Evolutionary conservation across 2,888 invertebrate species (phyloP), one percentile per base, ranked within the genome.

Genomic region (Cinara cedri): DNA sequence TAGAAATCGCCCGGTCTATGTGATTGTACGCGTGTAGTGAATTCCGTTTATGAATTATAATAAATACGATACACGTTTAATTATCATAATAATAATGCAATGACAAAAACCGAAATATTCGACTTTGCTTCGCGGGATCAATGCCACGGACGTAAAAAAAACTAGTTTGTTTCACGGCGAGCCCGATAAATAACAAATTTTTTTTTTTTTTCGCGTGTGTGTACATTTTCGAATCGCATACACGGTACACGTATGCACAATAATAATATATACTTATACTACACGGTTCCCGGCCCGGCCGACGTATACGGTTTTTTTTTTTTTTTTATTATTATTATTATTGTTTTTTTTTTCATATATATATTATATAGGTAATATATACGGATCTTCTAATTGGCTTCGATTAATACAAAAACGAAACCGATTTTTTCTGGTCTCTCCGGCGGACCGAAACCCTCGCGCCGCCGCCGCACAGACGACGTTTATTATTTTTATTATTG

Each of bases 321-420:
- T n/a, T n/a, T n/a, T n/a, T n/a, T 16, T 54, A 3, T 3, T 19
- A 19, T 19, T 54, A 19, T 19, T 19, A 8, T 54, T 24, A 1
- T 55, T 21, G 21, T 2, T 24, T 2, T n/a, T n/a, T n/a, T n/a
- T n/a, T n/a, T n/a, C n/a, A n/a, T n/a, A n/a, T n/a, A n/a, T n/a
- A n/a, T n/a, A n/a, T n/a, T n/a, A n/a, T n/a, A n/a, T n/a, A n/a
- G n/a, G n/a, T n/a, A n/a, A n/a, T n/a, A 74, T 24, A 16, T 51
- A 49, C 55, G 65, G n/a, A 54, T 65, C 75, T 75, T 75, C 75
- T 76, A 76, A 76, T 76, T 76, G 76, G 76, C 55, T 66, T 34
- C 76, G 66, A 76, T 76, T 68, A 68, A 76, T 76, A 76, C 68
- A 57, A 57, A 57, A n/a, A 76, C 68, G 46, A 55, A n/a, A 68